Base-by-base conservation (phyloP, 2,113 vertebrate species). In the Dermatemys mawii region DNA sequence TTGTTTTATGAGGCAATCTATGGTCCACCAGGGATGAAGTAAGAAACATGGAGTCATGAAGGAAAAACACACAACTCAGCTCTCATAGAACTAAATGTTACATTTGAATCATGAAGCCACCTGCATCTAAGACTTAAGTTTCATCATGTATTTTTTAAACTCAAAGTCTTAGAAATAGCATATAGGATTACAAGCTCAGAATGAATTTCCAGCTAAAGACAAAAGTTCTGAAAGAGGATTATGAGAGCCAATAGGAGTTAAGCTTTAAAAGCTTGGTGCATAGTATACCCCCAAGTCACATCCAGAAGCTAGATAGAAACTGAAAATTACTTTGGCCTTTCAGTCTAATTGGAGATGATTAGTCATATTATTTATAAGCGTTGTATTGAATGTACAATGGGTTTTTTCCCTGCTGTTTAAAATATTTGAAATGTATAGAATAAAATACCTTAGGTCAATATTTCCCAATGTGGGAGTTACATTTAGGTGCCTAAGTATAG, bases 121-220 rank as follows among this genome's bases (percentile, higher is more conserved):
- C 97, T 98, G 97, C 97, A 83, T 92, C 54, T 44, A 94, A 87
- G 97, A 96, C 93, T 97, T 97, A 90, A 90, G 97, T 98, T 98
- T 98, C 97, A 98, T 96, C 96, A 95, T 94, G 90, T 90, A 94
- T 95, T 97, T 97, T 97, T 96, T 97, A 97, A 98, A 98, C 96
- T 88, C 83, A 49, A 94, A 97, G 93, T 91, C 93, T 97, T 94
- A 97, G 94, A 94, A 97, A 97, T 96, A 97, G 93, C 94, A 97
- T 93, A 96, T 96, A 96, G 87, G 87, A 88, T 97, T 98, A 96
- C 95, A 87, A 95, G 92, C 89, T 91, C 90, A 95, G 95, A 97
- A 97, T 95, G 78, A 95, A 94, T 97, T 98, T 96, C 94, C 87
- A 96, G 94, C 95, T 84, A 22, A 95, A 96, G 94, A 88, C 70